Base-by-base conservation (phyloP, 2,888 invertebrate species). In the Gisinianus flammeolus region DNA sequence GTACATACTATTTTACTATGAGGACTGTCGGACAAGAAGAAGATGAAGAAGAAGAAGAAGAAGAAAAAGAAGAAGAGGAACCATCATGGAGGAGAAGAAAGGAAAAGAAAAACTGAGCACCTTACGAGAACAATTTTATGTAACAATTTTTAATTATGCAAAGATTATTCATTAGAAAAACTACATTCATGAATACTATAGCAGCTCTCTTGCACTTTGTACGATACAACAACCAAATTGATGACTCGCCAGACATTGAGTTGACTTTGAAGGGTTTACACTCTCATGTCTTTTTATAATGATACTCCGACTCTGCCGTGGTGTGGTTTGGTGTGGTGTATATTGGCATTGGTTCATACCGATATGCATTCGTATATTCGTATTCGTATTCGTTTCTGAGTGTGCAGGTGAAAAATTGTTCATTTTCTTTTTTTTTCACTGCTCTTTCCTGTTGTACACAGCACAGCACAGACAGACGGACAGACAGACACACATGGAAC, bases 161-260 rank as follows among this genome's bases (percentile, higher is more conserved):
- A 68, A 75, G 80, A 80, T 78, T 80, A 80, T 80, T 80, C 80
- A 80, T 80, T 78, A 78, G 77, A 70, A 66, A 76, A 70, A 54
- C 44, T 54, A 54, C 10, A 12, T 3, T 54, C 54, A 54, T 54
- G 54, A 54, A 54, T 54, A 54, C 19, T n/a, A 54, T 19, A 54
- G 54, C 69, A 76, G 54, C 54, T n/a, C 68, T 30, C 16, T 19
- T n/a, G n/a, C 54, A 54, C 6, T 54, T 16, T 54, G 4, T 54
- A 54, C 6, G n/a, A 16, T 54, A 5, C 54, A 54, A 54, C 16
- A 54, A 54, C 4, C 19, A 4, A 54, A 54, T 54, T 54, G 54
- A 54, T 54, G 54, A 54, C 54, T 54, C 6, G 4, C n/a, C 54
- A 5, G 54, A 54, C 19, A n/a, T 54, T 54, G 54, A 54, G 54